Evolutionary conservation across 2,113 vertebrate genomes (phyloP), one percentile per base, ranked within the genome.

Genomic region (Pedionomus torquatus): DNA sequence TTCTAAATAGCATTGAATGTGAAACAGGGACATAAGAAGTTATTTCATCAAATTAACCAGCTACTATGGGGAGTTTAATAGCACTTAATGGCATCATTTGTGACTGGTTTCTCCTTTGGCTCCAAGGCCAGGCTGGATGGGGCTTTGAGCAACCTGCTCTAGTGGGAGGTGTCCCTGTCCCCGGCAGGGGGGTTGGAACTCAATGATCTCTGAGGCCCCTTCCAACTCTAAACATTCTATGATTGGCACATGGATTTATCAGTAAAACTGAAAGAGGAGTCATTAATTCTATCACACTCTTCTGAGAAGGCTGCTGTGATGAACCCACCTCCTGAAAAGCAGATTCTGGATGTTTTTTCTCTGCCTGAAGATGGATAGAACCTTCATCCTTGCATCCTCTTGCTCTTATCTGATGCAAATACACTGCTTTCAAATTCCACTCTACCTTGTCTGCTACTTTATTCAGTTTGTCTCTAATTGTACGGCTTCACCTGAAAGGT

Each of bases 401-500:
- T 60, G 35, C 13, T 89, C 65, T 33, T 68, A 71, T 21, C 44
- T 28, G 17, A 93, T 55, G 20, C 39, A 84, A 95, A 91, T 57
- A 74, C 0, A 2, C 10, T 12, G 46, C 60, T 94, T 94, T 92
- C 39, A 65, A 58, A 64, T 71, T 91, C 28, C 25, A 58, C 39
- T 81, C 65, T 44, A 80, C 51, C 35, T 83, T 51, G 12, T 68
- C 74, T 82, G 35, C 21, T 64, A 68, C 69, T 79, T 86, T 76
- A 71, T 79, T 93, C 63, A 39, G 54, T 54, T 89, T 82, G 46
- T 21, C 61, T 90, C 63, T 84, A 90, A 81, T 48, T 82, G 54
- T 51, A 60, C 4, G 11, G 54, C 68, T 93, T 64, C 85, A 78
- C 79, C 71, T 94, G 74, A 93, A 89, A 95, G 90, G 79, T 93